Percentiles rank a stretch among this genome's conserved stretches.
phyloP scores from a whole-genome alignment of 1,140 invertebrate species.

The Drosophila ambigua region DNA sequence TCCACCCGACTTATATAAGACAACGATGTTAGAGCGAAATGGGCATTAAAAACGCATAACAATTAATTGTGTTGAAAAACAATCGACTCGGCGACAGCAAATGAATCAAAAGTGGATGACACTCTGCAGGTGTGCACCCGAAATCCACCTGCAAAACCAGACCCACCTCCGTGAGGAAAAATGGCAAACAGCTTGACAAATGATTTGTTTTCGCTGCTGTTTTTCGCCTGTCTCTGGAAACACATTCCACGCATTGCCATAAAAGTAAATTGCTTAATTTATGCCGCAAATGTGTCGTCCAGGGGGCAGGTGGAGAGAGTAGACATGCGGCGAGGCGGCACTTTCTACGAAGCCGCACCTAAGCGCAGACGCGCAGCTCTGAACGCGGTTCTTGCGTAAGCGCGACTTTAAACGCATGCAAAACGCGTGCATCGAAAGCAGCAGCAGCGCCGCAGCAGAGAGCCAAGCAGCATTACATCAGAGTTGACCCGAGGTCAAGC shows the following conservation, averaged over 20 bases:
- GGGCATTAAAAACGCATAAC: constrained; percentile 74
- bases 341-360: constrained; percentile 66
- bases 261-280: constrained; percentile 73
- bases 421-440: constrained; percentile 63
- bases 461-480: constrained; percentile 56
- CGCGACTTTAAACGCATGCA: constrained; percentile 67
- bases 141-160: not conserved
- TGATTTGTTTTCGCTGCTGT: constrained; percentile 3
- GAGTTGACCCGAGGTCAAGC: constrained; percentile 55
- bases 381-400: constrained; percentile 56
- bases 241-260: constrained; percentile 34
- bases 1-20: constrained; percentile 56
- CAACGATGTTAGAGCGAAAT: constrained; percentile 35
- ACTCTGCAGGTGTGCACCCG: constrained; percentile 5
- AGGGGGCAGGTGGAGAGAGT: not conserved
- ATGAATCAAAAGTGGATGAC: constrained; percentile 67
- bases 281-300: constrained; percentile 63
- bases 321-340: constrained; percentile 30
- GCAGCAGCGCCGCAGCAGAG: not conserved
- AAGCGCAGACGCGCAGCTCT: constrained; percentile 4
- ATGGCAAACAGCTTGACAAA: constrained; percentile 23
- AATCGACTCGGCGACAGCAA: constrained; percentile 36
- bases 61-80: constrained; percentile 64
- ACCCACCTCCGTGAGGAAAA: constrained; percentile 16
- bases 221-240: constrained; percentile 8